These are phyloP conservation scores for Fulica atra DNA, from an alignment of 2,113 vertebrate genomes.

Conservation along the genomic window DNA sequence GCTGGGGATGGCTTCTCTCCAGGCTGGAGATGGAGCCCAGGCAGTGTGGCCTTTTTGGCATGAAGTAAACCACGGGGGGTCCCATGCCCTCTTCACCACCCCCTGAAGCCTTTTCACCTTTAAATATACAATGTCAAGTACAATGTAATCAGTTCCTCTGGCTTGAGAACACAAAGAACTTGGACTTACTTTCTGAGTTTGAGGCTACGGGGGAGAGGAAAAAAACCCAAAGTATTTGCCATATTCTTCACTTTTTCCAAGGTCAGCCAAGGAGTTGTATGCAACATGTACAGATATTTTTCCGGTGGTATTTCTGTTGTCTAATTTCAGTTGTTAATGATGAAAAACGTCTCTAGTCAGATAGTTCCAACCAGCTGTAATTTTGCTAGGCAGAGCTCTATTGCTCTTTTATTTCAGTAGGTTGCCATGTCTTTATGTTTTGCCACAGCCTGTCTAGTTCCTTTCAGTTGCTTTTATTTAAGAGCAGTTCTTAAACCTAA, in stretches of 20 bases:
- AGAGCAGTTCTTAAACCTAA: conserved; percentile 23
- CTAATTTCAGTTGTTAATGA: conserved; percentile 12
- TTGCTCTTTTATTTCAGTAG: not conserved
- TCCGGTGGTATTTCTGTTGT: not conserved
- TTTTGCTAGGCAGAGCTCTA: not conserved
- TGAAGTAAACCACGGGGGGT: not conserved
- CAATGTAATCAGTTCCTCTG: not conserved
- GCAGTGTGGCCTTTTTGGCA: not conserved
- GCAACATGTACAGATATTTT: not conserved
- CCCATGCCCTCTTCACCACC: not conserved
- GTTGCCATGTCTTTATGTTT: conserved; percentile 1
- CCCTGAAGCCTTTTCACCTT: not conserved
- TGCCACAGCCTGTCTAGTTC: not conserved
- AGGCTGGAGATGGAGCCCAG: not conserved
- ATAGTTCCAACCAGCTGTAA: not conserved
- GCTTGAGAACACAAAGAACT: not conserved
- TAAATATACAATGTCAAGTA: not conserved
- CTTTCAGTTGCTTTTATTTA: conserved; percentile 33
- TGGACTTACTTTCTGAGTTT: not conserved
- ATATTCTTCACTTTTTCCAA: not conserved
- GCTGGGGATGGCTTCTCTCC: not conserved
- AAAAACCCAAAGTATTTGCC: not conserved
- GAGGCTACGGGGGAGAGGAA: not conserved
- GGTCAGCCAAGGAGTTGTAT: not conserved
- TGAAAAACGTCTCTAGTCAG: not conserved